Evolutionary conservation across 2,797 vertebrate species (phyloP), one percentile per base, ranked within the genome.

Genomic region (Bovichtus diacanthus): DNA sequence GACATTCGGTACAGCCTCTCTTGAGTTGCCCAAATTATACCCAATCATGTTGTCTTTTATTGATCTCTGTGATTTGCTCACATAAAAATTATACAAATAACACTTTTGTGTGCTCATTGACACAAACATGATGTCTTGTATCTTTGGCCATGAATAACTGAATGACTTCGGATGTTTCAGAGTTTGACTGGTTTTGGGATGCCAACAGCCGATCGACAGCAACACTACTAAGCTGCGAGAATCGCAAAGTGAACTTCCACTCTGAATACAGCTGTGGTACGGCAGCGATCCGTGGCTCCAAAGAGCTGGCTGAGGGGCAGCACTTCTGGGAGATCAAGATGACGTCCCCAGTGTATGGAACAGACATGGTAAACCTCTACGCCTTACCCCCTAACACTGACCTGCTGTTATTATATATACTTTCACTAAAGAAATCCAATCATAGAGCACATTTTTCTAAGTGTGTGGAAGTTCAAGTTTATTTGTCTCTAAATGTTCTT

Each of bases 281-380:
- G 0, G 98, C 98, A 0, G 98, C 98, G 13, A 96, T 99, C 74
- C 96, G 97, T 0, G 98, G 97, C 50, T 97, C 95, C 90, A 99
- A 96, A 80, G 97, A 98, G 87, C 95, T 99, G 78, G 93, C 92
- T 0, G 97, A 99, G 0, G 97, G 98, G 21, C 98, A 99, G 84
- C 98, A 99, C 91, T 99, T 99, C 93, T 99, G 98, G 98, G 98
- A 99, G 93, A 98, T 99, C 88, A 99, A 99, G 94, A 99, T 99
- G 98, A 99, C 98, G 0, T 99, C 98, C 0, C 98, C 97, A 0
- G 97, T 99, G 49, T 99, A 99, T 0, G 98, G 97, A 83, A 99
- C 98, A 2, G 98, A 99, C 84, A 99, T 99, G 98, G 98, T 98
- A 93, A 19, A 94, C 16, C 11, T 72, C 36, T 13, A 19, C 38